Evolutionary conservation across 2,888 invertebrate species (phyloP).

Genomic region (Drosophila testacea): DNA sequence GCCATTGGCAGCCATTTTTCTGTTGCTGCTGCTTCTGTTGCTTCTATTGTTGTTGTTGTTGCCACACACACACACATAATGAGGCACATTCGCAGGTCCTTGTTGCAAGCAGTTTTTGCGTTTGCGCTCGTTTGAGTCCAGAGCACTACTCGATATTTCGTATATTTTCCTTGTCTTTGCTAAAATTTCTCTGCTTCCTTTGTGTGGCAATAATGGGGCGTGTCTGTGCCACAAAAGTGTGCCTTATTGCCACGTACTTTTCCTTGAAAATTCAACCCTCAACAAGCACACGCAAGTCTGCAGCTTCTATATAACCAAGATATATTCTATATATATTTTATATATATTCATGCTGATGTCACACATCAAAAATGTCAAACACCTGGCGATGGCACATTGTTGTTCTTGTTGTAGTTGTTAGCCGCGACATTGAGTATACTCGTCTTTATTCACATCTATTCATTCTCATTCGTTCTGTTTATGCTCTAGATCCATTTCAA

Average conservation of each 20-base stretch:
- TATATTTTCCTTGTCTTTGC: constrained; percentile 24
- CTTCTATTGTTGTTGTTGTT: constrained; percentile 21
- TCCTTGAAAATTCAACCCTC: constrained; percentile 14
- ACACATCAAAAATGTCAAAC: constrained; percentile 65
- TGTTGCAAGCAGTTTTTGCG: constrained; percentile 47
- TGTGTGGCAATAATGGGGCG: constrained; percentile 42
- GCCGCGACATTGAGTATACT: constrained; percentile 30
- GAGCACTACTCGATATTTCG: constrained; percentile 21
- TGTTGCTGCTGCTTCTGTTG: constrained; percentile 22
- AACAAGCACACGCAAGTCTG: constrained; percentile 9
- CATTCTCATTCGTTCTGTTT: constrained; percentile 18
- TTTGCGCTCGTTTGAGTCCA: constrained; percentile 33
- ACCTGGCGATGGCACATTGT: constrained; percentile 55
- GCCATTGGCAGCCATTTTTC: constrained; percentile 52
- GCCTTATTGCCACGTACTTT: constrained; percentile 10
- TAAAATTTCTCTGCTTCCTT: constrained; percentile 46
- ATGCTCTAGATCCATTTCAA: constrained; percentile 31
- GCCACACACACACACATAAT: constrained; percentile 14
- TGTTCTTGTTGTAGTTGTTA: too few relatives aligned
- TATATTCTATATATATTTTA: constrained; percentile 3
- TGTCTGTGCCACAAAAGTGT: constrained; percentile 27
- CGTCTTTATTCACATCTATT: constrained; percentile 14
- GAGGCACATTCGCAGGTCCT: constrained; percentile 35
- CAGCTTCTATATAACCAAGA: constrained; percentile 8
- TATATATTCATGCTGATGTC: constrained; percentile 60